Percentiles rank a stretch among this genome's conserved stretches.
Conservation (phyloP, 1,140 invertebrate species). For the Micrasema longulum region DNA sequence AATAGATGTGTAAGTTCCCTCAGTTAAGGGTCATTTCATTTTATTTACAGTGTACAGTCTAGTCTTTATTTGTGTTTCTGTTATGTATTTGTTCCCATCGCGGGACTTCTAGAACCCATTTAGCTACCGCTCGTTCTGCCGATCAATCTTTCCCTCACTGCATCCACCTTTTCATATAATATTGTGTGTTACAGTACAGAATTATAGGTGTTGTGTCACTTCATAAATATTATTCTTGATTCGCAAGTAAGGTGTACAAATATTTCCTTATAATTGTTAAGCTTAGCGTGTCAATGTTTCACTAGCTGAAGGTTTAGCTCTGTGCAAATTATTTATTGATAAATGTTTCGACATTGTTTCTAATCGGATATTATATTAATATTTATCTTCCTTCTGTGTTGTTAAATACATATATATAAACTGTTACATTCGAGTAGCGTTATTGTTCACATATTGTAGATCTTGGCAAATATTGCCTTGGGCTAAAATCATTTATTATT, state of each 20-base stretch:
- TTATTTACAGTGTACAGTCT: conserved; percentile 70
- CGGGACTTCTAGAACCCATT: no score
- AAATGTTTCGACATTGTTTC: conserved; percentile 51
- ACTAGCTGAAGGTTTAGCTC: conserved; percentile 42
- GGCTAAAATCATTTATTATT: conserved; percentile 54
- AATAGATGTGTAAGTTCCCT: conserved; percentile 45
- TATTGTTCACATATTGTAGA: conserved; percentile 56
- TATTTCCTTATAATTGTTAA: conserved; percentile 37
- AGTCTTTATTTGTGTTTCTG: conserved; percentile 60
- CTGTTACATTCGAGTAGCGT: conserved; percentile 69
- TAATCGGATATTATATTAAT: conserved; percentile 52
- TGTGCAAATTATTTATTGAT: conserved; percentile 52
- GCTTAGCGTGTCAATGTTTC: conserved; percentile 49
- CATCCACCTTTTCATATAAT: not conserved
- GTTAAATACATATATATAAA: conserved; percentile 58
- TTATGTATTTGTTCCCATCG: conserved; percentile 20
- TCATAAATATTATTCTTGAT: conserved; percentile 18
- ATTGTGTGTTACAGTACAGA: conserved; percentile 3
- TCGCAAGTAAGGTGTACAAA: conserved; percentile 48
- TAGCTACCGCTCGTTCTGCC: not conserved
- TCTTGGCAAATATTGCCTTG: conserved; percentile 22
- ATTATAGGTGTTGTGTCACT: conserved; percentile 45
- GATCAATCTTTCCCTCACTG: conserved; percentile 28
- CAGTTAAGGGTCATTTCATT: conserved; percentile 40
- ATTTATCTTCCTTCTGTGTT: conserved; percentile 58